A percentile compares a stretch with the other conserved stretches of the same genome.
Evolutionary conservation across 2,797 vertebrate species (phyloP).

Genomic region (Stomatorhinus walkeri): DNA sequence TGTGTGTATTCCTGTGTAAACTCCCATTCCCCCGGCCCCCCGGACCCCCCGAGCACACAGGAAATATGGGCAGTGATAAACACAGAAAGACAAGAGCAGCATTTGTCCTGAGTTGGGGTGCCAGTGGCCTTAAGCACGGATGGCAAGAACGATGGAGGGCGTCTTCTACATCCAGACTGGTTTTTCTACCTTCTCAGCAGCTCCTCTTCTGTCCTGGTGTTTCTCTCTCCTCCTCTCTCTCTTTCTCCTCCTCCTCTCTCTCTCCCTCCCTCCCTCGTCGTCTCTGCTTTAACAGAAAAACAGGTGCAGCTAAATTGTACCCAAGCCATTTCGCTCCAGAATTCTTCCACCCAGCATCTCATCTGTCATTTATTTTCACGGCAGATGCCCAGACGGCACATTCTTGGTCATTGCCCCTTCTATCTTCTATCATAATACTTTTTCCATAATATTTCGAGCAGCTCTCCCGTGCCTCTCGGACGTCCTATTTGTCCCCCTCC

Average conservation of each 20-base stretch:
- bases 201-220: neutral
- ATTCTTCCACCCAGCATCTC: neutral
- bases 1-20: neutral
- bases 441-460: neutral
- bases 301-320: conserved; percentile 18
- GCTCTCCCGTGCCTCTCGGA: neutral
- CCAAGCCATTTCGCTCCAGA: neutral
- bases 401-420: neutral
- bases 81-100: neutral
- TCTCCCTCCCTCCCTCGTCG: neutral
- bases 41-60: neutral
- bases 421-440: neutral
- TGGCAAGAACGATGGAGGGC: neutral
- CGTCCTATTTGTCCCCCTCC: neutral
- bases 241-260: neutral
- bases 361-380: neutral
- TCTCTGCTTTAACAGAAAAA: neutral
- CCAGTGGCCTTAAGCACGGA: neutral
- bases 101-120: neutral
- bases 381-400: neutral
- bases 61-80: neutral
- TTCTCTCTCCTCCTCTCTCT: neutral
- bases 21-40: neutral
- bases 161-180: neutral
- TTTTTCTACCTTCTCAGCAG: neutral